Evolutionary conservation across 2,888 invertebrate genomes (phyloP).

Genomic region (Luperina testacea): DNA sequence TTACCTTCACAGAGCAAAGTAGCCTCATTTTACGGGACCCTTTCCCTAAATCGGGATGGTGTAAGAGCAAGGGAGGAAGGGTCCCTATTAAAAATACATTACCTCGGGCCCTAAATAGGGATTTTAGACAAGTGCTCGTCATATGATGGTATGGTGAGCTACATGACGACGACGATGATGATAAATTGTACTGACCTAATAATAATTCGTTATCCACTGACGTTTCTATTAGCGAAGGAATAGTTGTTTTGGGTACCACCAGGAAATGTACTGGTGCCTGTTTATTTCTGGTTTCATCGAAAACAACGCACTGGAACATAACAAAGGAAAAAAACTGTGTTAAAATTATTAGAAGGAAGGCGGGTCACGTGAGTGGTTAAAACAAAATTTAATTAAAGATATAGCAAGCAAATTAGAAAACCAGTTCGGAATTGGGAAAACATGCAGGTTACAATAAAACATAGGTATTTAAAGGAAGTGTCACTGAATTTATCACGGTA

Average conservation of each 20-base stretch:
- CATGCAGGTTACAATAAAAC: neutral
- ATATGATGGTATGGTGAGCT: neutral
- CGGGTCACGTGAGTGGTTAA: neutral
- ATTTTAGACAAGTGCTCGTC: neutral
- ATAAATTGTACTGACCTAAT: constrained; percentile 79
- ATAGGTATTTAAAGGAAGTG: neutral
- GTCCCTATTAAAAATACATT: too few species aligned
- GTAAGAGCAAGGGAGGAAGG: neutral
- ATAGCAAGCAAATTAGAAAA: neutral
- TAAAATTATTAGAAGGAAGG: neutral
- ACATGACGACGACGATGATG: neutral
- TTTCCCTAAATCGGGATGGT: too few species aligned
- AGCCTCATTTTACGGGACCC: too few species aligned
- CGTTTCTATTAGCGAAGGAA: constrained; percentile 93
- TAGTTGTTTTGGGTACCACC: constrained; percentile 96
- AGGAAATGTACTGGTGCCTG: constrained; percentile 98
- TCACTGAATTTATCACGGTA: neutral
- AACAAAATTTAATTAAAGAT: neutral
- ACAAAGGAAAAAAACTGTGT: neutral
- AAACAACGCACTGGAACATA: constrained; percentile 95
- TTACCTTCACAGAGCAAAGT: too few species aligned
- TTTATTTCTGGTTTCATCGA: constrained; percentile 94
- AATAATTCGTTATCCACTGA: constrained; percentile 92
- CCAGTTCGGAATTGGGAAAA: neutral
- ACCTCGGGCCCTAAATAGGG: neutral